These are phyloP conservation scores for Danio aesculapii DNA, from an alignment of 2,797 vertebrate genomes.

Conservation along the genomic window DNA sequence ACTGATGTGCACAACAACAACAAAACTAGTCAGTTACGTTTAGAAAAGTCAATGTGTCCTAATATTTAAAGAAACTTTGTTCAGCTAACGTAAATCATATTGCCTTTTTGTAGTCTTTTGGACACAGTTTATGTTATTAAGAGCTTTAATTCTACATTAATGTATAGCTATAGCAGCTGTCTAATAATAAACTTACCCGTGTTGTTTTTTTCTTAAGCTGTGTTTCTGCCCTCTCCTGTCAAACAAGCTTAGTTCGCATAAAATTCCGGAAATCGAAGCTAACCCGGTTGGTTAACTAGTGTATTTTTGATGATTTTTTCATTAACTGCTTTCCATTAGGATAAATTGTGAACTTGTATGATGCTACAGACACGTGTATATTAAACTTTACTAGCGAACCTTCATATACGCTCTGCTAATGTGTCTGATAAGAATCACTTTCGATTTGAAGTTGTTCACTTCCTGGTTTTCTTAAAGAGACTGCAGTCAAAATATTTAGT, in stretches of 20 bases:
- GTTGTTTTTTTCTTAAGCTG: conserved; percentile 5
- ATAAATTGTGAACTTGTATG: background rate
- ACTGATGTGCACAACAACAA: background rate
- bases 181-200: background rate
- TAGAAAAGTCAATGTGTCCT: background rate
- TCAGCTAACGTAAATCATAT: no score
- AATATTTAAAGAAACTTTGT: background rate
- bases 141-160: background rate
- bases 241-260: background rate
- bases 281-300: background rate
- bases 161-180: background rate
- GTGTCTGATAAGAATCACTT: background rate
- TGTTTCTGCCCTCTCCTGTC: background rate
- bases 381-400: background rate
- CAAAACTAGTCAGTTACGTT: background rate
- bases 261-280: background rate
- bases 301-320: background rate
- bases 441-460: conserved; percentile 38
- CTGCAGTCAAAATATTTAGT: background rate
- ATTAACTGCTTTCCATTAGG: no score
- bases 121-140: background rate
- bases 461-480: conserved; percentile 43
- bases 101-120: background rate
- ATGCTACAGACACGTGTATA: no score
- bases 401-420: background rate